phyloP scores from a whole-genome alignment of 2,797 vertebrate genomes.

The Pseudopleuronectes americanus region DNA sequence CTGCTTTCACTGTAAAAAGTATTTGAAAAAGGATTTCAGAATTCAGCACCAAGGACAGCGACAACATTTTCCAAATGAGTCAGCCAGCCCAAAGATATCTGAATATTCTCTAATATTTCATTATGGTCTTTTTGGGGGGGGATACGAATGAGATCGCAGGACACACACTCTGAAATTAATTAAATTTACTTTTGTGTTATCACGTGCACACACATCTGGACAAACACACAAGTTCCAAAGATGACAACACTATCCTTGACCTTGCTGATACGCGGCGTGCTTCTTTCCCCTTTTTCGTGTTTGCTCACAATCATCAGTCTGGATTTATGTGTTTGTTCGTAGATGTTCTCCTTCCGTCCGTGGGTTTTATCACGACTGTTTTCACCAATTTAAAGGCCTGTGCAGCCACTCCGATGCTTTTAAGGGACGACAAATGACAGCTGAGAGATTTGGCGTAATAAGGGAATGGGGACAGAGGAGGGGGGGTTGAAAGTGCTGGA shows the following conservation, averaged over 20 bases:
- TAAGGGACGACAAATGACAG: slow-evolving; percentile 24
- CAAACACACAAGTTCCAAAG: neutral
- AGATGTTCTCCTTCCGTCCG: neutral
- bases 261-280: slow-evolving; percentile 22
- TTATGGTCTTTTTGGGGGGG: too few species aligned
- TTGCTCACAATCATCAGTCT: neutral
- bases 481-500: slow-evolving; percentile 14
- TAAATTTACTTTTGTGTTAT: slow-evolving; percentile 4
- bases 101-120: neutral
- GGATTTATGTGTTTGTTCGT: neutral
- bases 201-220: neutral
- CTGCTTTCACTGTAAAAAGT: too few species aligned
- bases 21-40: too few species aligned
- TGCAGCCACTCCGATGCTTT: neutral
- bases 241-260: slow-evolving; percentile 37
- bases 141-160: too few species aligned
- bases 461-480: neutral
- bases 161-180: neutral
- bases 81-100: neutral
- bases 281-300: slow-evolving; percentile 24
- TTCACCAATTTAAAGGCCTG: slow-evolving; percentile 5
- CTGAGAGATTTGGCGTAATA: slow-evolving; percentile 17
- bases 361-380: neutral
- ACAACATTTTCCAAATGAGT: too few species aligned
- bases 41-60: too few species aligned